phyloP scores from a whole-genome alignment of 2,888 invertebrate genomes.

The Lycocerus yunnanus region DNA sequence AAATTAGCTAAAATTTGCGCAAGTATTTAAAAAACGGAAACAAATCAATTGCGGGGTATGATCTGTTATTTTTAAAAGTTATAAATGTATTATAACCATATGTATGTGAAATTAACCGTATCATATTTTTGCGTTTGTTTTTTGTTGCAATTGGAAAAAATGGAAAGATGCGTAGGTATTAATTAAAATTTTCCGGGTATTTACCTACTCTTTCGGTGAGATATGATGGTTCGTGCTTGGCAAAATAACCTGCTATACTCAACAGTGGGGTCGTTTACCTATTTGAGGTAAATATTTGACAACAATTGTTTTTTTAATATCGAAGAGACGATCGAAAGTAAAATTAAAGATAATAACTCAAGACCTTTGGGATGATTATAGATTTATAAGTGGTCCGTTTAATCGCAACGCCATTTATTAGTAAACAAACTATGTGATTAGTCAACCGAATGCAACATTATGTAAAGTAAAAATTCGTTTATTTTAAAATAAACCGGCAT shows the following conservation, averaged over 20 bases:
- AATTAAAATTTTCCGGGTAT: background rate
- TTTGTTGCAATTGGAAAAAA: background rate
- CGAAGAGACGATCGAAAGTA: conserved; percentile 6
- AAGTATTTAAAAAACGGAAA: no score
- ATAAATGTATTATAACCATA: no score
- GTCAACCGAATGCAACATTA: conserved; percentile 45
- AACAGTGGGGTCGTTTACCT: background rate
- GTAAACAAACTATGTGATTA: conserved; percentile 45
- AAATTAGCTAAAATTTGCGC: no score
- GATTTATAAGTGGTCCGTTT: conserved; percentile 42
- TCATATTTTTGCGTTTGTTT: background rate
- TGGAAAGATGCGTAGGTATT: background rate
- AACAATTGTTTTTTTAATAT: background rate
- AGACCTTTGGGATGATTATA: conserved; percentile 38
- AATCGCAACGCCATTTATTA: conserved; percentile 43
- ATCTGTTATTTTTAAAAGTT: no score
- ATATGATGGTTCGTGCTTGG: background rate
- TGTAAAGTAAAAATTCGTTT: conserved; percentile 41
- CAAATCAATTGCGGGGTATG: no score
- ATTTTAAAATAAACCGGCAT: conserved; percentile 46
- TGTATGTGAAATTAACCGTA: background rate
- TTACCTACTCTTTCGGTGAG: background rate
- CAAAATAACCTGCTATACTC: background rate
- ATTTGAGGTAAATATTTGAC: background rate
- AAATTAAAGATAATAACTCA: conserved; percentile 32